Base-by-base conservation (phyloP, 2,113 vertebrate genomes). In the Panthera uncia region DNA sequence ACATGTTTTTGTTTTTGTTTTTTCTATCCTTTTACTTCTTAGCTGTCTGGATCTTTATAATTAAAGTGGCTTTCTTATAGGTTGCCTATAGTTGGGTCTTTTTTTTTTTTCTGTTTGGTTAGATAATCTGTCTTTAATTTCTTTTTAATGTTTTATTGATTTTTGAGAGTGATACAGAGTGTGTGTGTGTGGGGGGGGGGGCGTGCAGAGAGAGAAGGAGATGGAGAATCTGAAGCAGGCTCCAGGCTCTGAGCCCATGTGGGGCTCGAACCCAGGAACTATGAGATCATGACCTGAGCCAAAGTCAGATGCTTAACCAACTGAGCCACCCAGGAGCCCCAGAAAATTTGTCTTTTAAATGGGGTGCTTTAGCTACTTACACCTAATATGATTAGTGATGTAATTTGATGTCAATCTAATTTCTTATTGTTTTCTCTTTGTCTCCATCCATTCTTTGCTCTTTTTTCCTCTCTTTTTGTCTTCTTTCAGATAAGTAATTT, bases 191-290 rank as follows among this genome's bases (percentile, higher is more conserved):
- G 3, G 57, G 21, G 21, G 21, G 2, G 8, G 57, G 21, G 8
- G 57, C 38, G 5, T 3, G 57, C 21, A 50, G 21, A 61, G 57
- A 21, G 55, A 23, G 57, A 61, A 21, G 21, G 21, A 61, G 21
- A 61, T 8, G 9, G 0, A 57, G 57, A 61, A 61, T 61, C 57
- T 0, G 21, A 61, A 61, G 57, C 57, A 61, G 57, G 21, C 57
- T 61, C 57, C 57, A 61, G 8, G 21, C 57, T 61, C 57, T 57
- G 21, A 23, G 57, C 57, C 21, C 21, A 25, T 7, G 7, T 21
- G 1, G 57, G 57, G 57, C 57, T 23, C 3, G 0, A 23, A 25
- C 57, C 8, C 21, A 61, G 2, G 0, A 23, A 23, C 21, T 23
- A 19, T 23, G 19, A 61, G 57, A 61, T 61, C 21, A 61, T 61